Evolutionary conservation across 2,888 invertebrate species (phyloP), one percentile per base, ranked within the genome.

Genomic region (Empis livida): DNA sequence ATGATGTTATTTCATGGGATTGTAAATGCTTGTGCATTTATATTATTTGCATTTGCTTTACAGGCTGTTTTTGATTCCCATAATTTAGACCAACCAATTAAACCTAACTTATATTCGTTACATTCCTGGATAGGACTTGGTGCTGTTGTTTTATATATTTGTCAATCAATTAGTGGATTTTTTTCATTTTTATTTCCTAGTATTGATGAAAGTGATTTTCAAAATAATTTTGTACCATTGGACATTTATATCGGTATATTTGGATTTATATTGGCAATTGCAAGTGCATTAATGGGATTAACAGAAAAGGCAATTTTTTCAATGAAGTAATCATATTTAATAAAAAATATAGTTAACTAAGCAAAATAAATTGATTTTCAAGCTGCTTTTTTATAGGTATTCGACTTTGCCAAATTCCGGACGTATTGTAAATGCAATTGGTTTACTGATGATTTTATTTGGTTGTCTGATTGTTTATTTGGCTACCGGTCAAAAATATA

Each of bases 1-100:
- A 70, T 91, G 58, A 93, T 93, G 68, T 60, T 84, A 35, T 65
- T 80, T 9, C 92, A 93, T 67, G 82, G 80, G 2, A 65, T 71
- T 39, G 71, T 88, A 44, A 85, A 89, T 63, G 69, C 78, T 15
- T 63, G 74, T 37, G 77, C 81, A 3, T 75, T 91, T 50, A 62
- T 87, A 44, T 70, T 87, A 51, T 73, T 81, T 11, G 73, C 81
- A 11, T 75, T 88, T 48, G 86, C 79, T 15, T 67, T 86, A 47
- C 76, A 81, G 59, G 85, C 91, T 5, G 90, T 80, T 5, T 90
- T 89, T 61, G 84, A 88, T 64, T 84, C 80, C 44, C 91, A 92
- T 65, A 84, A 84, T 64, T 67, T 76, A 41, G 62, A 59, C 6
- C 47, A 49, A 8, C 67, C 68, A 5, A 78, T 80, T 6, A 77